Evolutionary conservation across 2,888 invertebrate genomes (phyloP).

Genomic region (Diplolepis rosae): DNA sequence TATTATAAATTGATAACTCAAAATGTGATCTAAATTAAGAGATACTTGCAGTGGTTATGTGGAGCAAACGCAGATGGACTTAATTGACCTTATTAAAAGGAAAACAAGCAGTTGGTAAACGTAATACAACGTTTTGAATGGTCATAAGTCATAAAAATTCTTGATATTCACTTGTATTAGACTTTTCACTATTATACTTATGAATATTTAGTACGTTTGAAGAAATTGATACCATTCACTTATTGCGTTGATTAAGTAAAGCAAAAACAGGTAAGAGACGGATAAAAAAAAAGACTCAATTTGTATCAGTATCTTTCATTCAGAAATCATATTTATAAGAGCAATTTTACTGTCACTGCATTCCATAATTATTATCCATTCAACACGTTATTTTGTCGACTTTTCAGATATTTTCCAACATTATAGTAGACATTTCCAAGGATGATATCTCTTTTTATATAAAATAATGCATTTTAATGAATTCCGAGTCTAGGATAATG

Average conservation of each 20-base stretch:
- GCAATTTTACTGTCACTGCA: too few species aligned
- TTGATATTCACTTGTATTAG: not conserved
- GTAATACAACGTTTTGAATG: slow-evolving; percentile 9
- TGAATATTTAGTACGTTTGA: not conserved
- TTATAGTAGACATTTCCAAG: too few species aligned
- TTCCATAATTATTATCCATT: too few species aligned
- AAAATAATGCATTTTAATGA: not conserved
- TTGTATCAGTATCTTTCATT: too few species aligned
- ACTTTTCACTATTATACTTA: not conserved
- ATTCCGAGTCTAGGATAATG: not conserved
- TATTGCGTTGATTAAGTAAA: not conserved
- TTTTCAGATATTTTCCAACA: too few species aligned
- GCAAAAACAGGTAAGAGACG: not conserved
- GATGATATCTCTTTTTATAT: not conserved
- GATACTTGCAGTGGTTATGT: not conserved
- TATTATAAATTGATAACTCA: not conserved
- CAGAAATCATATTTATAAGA: too few species aligned
- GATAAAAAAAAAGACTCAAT: not conserved
- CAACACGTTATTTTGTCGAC: too few species aligned
- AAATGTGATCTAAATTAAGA: not conserved
- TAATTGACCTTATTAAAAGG: slow-evolving; percentile 62
- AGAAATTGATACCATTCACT: not conserved
- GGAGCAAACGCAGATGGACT: slow-evolving; percentile 47
- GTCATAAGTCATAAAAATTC: not conserved
- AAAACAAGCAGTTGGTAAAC: slow-evolving; percentile 27